A percentile compares a stretch with the other conserved stretches of the same genome.
Conservation (phyloP, 2,797 vertebrate species). For the Perodicticus potto region DNA sequence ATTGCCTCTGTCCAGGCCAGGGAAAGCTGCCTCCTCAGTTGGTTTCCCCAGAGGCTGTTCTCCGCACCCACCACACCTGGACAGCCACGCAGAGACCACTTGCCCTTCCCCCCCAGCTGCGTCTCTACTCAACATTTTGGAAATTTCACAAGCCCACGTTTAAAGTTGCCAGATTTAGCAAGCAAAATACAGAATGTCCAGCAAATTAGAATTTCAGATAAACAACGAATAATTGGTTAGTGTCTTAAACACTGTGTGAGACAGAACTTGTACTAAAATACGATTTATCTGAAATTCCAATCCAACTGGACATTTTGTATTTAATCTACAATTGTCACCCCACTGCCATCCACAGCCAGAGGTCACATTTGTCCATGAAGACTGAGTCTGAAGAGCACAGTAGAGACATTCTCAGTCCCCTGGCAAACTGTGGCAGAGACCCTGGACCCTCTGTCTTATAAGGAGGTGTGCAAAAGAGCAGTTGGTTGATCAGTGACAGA, state of each 20-base stretch:
- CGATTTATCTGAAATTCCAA: constrained; percentile 1
- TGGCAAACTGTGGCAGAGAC: fast-evolving
- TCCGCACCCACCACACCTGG: not conserved
- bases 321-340: not conserved
- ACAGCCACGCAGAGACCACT: not conserved
- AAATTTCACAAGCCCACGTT: not conserved
- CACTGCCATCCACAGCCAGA: not conserved
- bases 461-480: not conserved
- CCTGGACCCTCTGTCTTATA: not conserved
- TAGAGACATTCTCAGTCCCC: not conserved
- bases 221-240: not conserved
- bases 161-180: not conserved
- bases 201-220: not conserved
- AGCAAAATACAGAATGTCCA: not conserved
- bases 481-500: not conserved
- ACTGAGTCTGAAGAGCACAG: not conserved
- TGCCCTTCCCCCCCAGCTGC: not conserved
- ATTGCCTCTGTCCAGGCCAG: fast-evolving
- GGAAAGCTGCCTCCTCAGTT: not conserved
- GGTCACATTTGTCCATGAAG: not conserved
- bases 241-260: not conserved
- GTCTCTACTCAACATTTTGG: not conserved
- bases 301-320: not conserved
- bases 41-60: not conserved
- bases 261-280: not conserved